phyloP scores from a whole-genome alignment of 2,113 vertebrate genomes.

The Lampris megalopsis region DNA sequence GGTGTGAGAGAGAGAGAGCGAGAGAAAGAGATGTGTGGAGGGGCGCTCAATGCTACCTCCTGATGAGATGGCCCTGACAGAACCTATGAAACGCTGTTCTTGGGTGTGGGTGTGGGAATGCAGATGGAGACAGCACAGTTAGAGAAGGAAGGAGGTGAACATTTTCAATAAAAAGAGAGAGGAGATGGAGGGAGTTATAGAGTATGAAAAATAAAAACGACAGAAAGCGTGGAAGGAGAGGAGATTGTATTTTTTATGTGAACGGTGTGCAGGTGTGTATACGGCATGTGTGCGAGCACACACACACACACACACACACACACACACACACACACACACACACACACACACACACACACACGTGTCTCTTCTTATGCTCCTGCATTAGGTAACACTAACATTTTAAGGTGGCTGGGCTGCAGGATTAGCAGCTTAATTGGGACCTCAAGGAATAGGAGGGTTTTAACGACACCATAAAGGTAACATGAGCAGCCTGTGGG shows the following conservation, averaged over 20 bases:
- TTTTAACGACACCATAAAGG: constrained; percentile 65
- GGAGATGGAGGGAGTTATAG: not conserved
- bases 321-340: too few species aligned
- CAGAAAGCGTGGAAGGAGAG: constrained; percentile 2
- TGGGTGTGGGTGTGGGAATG: constrained; percentile 5
- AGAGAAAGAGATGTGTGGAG: constrained; percentile 21
- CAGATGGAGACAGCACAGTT: not conserved
- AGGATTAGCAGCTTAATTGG: constrained; percentile 80
- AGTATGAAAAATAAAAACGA: constrained; percentile 13
- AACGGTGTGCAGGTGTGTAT: not conserved
- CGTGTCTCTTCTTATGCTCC: not conserved
- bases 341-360: too few species aligned
- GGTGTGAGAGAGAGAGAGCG: not conserved
- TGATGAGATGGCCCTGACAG: constrained; percentile 67
- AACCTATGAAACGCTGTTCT: constrained; percentile 55
- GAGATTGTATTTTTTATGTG: too few species aligned
- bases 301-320: too few species aligned
- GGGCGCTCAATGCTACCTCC: constrained; percentile 35
- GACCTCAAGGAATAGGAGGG: constrained; percentile 78
- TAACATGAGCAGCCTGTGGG: constrained; percentile 60
- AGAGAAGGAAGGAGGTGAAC: not conserved
- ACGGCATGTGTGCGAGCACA: constrained; percentile 23
- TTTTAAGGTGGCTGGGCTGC: constrained; percentile 56
- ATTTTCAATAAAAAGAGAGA: not conserved
- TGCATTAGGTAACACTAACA: constrained; percentile 55